Conservation (phyloP, 2,113 vertebrate genomes). For the Aythya baeri region DNA sequence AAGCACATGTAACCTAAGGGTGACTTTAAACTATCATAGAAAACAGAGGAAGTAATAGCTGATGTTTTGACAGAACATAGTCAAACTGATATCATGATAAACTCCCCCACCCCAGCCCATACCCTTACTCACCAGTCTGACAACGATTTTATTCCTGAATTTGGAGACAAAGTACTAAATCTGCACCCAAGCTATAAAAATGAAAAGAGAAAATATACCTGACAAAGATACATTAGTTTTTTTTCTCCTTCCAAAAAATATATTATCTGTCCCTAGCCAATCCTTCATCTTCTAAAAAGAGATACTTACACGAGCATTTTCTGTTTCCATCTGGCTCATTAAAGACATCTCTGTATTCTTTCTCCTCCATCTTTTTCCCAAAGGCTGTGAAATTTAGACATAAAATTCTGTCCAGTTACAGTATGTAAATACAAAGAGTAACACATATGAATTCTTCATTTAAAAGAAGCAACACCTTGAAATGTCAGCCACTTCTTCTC, state of each 20-base stretch:
- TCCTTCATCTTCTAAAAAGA: background rate
- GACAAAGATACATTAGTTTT: background rate
- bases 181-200: background rate
- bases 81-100: background rate
- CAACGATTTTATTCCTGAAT: background rate
- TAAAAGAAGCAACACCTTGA: background rate
- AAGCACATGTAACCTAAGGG: background rate
- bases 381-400: background rate
- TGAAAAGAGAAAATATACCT: background rate
- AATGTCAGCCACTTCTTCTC: background rate
- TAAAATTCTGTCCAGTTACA: background rate
- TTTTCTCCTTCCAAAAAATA: background rate
- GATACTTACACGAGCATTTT: fast-evolving
- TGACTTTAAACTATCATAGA: background rate
- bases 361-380: background rate
- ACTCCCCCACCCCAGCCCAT: background rate
- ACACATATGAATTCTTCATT: background rate
- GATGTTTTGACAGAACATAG: background rate
- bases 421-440: background rate
- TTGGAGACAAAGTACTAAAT: background rate
- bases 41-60: background rate
- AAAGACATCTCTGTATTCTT: background rate
- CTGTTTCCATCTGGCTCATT: background rate
- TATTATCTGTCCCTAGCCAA: background rate
- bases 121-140: background rate